Base-by-base conservation (phyloP, 2,797 vertebrate genomes). In the Carduelis carduelis region DNA sequence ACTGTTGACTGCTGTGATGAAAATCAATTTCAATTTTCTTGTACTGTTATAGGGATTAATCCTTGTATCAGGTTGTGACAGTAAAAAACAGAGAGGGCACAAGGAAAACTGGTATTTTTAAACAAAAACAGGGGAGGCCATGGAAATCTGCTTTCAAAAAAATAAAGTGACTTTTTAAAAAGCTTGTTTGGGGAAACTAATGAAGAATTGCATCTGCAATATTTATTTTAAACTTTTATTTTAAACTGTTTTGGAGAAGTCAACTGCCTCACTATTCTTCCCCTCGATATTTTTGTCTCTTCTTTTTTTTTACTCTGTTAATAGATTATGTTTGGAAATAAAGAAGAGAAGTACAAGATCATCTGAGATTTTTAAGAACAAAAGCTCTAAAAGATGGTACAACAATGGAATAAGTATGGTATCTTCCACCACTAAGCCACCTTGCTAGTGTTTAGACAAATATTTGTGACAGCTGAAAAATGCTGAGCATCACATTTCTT, bases 21-120 rank as follows among this genome's bases (percentile, higher is more conserved):
- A 95, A 83, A 87, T 83, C 15, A 87, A 69, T 89, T 94, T 72
- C 30, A 68, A 41, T 87, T 81, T 92, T 78, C 35, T 81, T 79
- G 43, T 56, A 47, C 24, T 83, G 49, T 52, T 68, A 30, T 32
- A 77, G 43, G n/a, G 44, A 85, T 77, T 86, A 88, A 86, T 71
- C n/a, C 24, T 81, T 61, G 19, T 60, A 70, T 12, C 26, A 44
- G 8, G 4, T 11, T 77, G 22, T 63, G 41, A 70, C 26, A 12
- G 2, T 28, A 41, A 81, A 81, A 87, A 80, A 7, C 8, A 68
- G 32, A 90, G 23, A 15, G 64, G 16, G 9, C 15, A 92, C 0
- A 0, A 72, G 8, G 26, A 53, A 93, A 90, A 83, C 15, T 2
- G 2, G 39, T 68, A 22, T 65, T 39, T 75, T 93, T 53, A 68